Evolutionary conservation across 30 jellyfish, hydroid and myxozoan genomes (phyloP).

Genomic region (Turritopsis dohrnii): DNA sequence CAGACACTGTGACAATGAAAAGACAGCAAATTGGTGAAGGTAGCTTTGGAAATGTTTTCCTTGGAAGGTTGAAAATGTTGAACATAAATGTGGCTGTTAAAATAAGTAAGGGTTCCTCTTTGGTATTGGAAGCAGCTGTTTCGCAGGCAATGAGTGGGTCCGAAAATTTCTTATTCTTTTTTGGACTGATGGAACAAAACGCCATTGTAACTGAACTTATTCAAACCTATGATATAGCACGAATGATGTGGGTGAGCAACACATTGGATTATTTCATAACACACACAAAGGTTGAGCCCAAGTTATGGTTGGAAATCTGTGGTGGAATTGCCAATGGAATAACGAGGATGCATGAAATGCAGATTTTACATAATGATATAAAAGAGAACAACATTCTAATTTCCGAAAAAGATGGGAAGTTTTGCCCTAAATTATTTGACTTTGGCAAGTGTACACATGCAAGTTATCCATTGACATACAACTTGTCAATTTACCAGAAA

Average conservation of each 20-base stretch:
- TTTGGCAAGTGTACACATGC: too few species aligned
- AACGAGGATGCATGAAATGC: neutral
- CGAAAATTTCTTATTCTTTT: neutral
- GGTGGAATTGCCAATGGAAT: conserved; percentile 1
- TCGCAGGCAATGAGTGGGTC: neutral
- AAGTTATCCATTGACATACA: neutral
- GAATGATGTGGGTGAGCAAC: neutral
- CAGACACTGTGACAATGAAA: too few species aligned
- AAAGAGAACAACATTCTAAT: conserved; percentile 12
- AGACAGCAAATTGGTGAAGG: too few species aligned
- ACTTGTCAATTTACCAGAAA: neutral
- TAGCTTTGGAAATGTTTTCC: too few species aligned
- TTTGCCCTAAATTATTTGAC: neutral
- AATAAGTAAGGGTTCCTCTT: neutral
- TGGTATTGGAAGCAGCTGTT: neutral
- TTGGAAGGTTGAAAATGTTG: too few species aligned
- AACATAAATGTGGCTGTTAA: neutral
- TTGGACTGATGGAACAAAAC: neutral
- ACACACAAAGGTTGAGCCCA: too few species aligned
- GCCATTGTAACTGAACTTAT: neutral
- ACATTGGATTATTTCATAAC: neutral
- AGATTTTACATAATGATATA: neutral
- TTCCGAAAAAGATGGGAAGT: neutral
- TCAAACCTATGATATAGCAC: neutral
- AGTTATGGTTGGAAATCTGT: neutral